These are phyloP conservation scores for Epirrhoe alternata DNA, from an alignment of 2,888 invertebrate species.

Conservation along the genomic window DNA sequence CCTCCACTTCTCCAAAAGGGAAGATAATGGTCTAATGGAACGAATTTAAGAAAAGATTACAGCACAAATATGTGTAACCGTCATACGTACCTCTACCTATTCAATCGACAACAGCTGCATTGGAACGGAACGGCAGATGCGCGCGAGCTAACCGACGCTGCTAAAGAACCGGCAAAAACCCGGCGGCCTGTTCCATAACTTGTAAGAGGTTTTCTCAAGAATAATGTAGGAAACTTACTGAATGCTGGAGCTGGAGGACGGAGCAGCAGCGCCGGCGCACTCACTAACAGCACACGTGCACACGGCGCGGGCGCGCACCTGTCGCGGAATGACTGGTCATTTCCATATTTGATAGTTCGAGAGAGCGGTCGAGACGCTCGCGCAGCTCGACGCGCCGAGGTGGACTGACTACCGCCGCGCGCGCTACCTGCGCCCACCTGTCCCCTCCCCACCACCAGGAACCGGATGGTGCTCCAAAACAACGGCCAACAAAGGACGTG, in stretches of 20 bases:
- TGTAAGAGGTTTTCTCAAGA: conserved; percentile 55
- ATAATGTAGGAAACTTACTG: conserved; percentile 67
- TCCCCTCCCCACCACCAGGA: conserved; percentile 82
- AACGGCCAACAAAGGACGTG: conserved; percentile 84
- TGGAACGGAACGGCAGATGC: conserved; percentile 79
- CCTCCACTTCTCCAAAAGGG: conserved; percentile 52
- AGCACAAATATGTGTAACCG: conserved; percentile 60
- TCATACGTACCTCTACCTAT: conserved; percentile 73
- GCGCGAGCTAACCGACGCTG: conserved; percentile 65
- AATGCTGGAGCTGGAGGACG: conserved; percentile 50
- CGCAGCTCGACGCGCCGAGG: conserved; percentile 76
- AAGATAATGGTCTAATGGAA: conserved; percentile 60
- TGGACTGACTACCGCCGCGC: conserved; percentile 78
- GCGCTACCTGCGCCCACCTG: conserved; percentile 83
- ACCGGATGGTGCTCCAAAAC: conserved; percentile 85
- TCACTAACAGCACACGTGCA: conserved; percentile 84
- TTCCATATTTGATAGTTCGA: conserved; percentile 74
- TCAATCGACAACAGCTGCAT: conserved; percentile 76
- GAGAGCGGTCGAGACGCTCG: conserved; percentile 73
- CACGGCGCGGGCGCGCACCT: conserved; percentile 81
- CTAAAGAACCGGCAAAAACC: conserved; percentile 69
- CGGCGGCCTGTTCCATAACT: conserved; percentile 55
- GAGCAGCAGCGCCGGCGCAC: conserved; percentile 74
- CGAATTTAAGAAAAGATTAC: conserved; percentile 61
- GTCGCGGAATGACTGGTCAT: conserved; percentile 82